Conservation (phyloP, 37 sponge, comb jelly and placozoan genomes). For the Trichoplax adhaerens region DNA sequence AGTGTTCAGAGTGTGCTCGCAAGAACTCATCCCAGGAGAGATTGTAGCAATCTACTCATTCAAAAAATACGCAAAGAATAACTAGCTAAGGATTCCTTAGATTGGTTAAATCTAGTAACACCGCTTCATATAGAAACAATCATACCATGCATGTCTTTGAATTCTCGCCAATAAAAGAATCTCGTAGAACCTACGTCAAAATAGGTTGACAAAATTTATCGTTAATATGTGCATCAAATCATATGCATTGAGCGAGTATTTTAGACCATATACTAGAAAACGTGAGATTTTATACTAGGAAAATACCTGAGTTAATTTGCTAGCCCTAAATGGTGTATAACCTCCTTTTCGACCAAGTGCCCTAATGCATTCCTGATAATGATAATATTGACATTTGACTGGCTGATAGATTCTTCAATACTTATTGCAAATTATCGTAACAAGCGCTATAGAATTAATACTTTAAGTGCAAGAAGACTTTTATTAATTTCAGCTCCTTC, state of each 20-base stretch:
- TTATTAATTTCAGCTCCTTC: constrained; percentile 99
- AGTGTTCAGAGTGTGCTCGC: constrained; percentile 93
- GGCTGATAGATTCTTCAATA: too few relatives aligned
- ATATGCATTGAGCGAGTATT: too few relatives aligned
- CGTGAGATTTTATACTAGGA: not conserved
- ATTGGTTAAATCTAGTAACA: not conserved
- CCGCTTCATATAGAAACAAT: constrained; percentile 7
- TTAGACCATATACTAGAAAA: too few relatives aligned
- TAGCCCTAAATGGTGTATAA: constrained; percentile 88
- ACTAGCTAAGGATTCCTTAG: not conserved
- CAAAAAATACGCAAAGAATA: not conserved
- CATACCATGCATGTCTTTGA: constrained; percentile 89
- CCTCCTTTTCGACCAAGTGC: constrained; percentile 80
- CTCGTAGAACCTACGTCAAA: constrained; percentile 56
- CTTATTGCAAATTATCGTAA: too few relatives aligned
- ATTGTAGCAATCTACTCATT: constrained; percentile 74
- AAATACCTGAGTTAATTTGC: constrained; percentile 81
- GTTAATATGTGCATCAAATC: too few relatives aligned
- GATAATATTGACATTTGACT: not conserved
- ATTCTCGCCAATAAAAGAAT: constrained; percentile 90
- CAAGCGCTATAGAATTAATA: not conserved
- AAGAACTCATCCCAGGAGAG: constrained; percentile 79
- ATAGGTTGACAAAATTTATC: too few relatives aligned
- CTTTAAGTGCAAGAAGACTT: constrained; percentile 87
- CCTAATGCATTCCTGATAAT: constrained; percentile 87